A percentile compares a stretch with the other conserved stretches of the same genome.
These are phyloP conservation scores for Gavialis gangeticus DNA, from an alignment of 2,113 vertebrate species.

Conservation along the genomic window DNA sequence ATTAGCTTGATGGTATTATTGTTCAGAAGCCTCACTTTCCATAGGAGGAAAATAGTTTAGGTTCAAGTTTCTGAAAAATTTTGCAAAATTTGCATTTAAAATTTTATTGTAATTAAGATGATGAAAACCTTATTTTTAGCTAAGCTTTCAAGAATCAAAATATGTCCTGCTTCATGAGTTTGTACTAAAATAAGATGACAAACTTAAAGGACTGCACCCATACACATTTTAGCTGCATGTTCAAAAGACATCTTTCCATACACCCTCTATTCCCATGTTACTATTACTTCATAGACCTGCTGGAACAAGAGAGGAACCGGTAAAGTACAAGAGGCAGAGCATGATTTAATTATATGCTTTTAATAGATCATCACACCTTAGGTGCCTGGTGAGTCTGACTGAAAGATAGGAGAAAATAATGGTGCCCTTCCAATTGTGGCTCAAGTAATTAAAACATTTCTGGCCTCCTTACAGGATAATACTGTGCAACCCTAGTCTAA, in stretches of 20 bases:
- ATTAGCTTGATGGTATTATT: background rate
- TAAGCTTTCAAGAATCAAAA: background rate
- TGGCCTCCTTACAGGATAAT: background rate
- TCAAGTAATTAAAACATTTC: conserved; percentile 32
- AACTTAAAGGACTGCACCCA: background rate
- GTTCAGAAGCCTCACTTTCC: background rate
- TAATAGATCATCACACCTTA: too few species aligned
- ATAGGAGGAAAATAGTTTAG: background rate
- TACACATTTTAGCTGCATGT: background rate
- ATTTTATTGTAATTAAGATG: too few species aligned
- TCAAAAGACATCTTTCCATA: background rate
- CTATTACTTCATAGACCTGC: background rate
- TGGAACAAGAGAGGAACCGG: background rate
- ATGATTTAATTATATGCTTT: background rate
- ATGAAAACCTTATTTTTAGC: too few species aligned
- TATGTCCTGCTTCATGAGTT: background rate
- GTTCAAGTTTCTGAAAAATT: background rate
- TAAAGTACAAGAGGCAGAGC: background rate
- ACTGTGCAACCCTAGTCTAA: background rate
- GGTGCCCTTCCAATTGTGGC: background rate
- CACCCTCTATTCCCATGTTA: background rate
- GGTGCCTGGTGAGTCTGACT: too few species aligned
- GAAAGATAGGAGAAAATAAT: background rate
- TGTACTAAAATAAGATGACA: background rate
- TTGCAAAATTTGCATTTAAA: too few species aligned